These are phyloP conservation scores for Callipepla squamata DNA, from an alignment of 2,113 vertebrate genomes.

Conservation along the genomic window DNA sequence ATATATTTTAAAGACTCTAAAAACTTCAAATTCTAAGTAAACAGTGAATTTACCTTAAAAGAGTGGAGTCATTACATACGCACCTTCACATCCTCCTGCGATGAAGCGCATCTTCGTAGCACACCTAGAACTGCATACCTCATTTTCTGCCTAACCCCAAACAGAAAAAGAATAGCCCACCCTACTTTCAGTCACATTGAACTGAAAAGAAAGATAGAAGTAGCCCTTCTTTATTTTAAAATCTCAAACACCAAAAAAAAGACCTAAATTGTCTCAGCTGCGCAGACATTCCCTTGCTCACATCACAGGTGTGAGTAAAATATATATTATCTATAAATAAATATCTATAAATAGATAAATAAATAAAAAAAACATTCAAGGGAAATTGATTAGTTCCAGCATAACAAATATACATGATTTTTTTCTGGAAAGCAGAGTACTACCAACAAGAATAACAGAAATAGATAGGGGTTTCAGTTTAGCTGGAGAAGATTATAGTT, in stretches of 20 bases:
- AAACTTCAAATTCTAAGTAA: not conserved
- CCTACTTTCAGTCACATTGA: rapidly evolving
- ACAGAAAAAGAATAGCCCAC: not conserved
- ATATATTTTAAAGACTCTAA: not conserved
- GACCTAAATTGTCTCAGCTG: not conserved
- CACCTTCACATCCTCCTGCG: not conserved
- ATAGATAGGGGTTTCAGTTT: not conserved
- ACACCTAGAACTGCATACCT: rapidly evolving
- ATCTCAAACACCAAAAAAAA: not conserved
- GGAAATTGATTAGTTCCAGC: not conserved
- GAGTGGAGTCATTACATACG: not conserved
- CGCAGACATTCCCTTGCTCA: not conserved
- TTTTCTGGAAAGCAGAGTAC: not conserved
- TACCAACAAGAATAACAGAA: not conserved
- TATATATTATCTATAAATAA: too few relatives aligned
- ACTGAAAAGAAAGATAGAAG: not conserved
- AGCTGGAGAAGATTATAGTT: not conserved
- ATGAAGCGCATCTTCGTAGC: not conserved
- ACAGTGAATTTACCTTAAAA: not conserved
- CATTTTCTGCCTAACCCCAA: not conserved
- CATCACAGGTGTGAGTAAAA: not conserved
- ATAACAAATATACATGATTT: not conserved
- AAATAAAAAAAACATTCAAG: not conserved
- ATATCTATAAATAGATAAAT: too few relatives aligned
- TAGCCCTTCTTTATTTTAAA: not conserved